A percentile compares a stretch with the other conserved stretches of the same genome.
phyloP scores from a whole-genome alignment of 2,113 vertebrate species.

The Gorsachius goisagi region DNA sequence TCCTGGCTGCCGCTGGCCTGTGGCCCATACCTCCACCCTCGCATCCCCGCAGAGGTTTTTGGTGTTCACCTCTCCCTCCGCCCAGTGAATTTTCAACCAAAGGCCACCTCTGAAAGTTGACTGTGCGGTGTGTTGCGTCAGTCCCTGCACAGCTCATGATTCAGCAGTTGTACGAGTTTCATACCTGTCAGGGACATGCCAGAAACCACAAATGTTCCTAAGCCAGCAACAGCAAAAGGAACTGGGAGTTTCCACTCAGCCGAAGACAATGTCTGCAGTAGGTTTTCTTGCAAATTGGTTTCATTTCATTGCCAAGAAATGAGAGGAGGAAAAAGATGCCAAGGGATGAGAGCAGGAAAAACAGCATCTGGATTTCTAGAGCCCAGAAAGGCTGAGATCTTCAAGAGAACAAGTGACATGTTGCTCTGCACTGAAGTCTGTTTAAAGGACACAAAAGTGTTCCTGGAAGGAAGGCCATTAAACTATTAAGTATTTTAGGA shows the following conservation, averaged over 20 bases:
- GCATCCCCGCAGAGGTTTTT: neutral
- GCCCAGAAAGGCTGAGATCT: neutral
- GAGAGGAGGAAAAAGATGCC: neutral
- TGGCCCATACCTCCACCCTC: neutral
- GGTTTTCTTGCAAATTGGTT: neutral
- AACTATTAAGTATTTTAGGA: neutral
- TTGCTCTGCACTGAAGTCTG: neutral
- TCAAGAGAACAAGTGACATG: neutral
- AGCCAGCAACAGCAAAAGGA: constrained; percentile 32
- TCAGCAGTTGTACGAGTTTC: constrained; percentile 24
- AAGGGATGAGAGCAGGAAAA: neutral
- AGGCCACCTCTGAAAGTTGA: constrained; percentile 17
- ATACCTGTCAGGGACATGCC: constrained; percentile 10
- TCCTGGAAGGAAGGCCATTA: neutral
- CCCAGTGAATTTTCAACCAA: neutral
- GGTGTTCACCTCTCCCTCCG: neutral
- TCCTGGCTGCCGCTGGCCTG: neutral
- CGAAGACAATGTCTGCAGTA: neutral
- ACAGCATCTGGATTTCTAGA: neutral
- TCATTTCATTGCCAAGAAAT: neutral
- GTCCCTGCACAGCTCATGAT: neutral
- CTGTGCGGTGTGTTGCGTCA: neutral
- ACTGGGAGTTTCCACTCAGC: neutral
- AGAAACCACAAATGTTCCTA: constrained; percentile 45
- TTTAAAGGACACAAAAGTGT: neutral